Conservation (phyloP, 2,113 vertebrate species). For the Rissa tridactyla region DNA sequence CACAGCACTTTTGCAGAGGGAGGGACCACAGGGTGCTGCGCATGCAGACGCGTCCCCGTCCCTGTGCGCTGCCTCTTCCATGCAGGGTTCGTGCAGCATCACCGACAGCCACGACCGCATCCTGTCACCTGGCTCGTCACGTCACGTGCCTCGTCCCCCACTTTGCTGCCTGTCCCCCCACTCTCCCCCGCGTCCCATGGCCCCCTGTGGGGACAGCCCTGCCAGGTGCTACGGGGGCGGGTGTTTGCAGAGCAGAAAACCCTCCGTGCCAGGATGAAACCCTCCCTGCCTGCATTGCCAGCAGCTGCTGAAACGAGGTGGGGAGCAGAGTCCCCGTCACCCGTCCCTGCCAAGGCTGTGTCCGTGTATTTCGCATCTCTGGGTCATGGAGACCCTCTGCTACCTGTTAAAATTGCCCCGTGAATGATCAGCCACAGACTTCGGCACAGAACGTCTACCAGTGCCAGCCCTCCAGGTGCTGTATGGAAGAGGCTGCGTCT, state of each 20-base stretch:
- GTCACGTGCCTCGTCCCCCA: rapidly evolving
- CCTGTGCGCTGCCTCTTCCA: rapidly evolving
- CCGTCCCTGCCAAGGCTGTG: not conserved
- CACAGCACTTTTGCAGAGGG: rapidly evolving
- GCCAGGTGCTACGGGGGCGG: not conserved
- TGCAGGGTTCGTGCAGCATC: not conserved
- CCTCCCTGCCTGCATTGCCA: not conserved
- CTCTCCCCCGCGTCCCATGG: rapidly evolving
- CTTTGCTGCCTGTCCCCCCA: not conserved
- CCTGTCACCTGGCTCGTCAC: not conserved
- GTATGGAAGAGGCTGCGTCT: not conserved
- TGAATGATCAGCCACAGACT: rapidly evolving
- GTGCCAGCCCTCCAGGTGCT: not conserved
- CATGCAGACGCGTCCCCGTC: not conserved
- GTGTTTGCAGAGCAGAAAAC: not conserved
- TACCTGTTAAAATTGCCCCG: not conserved
- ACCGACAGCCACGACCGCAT: not conserved
- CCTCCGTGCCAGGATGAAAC: not conserved
- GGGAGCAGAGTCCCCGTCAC: not conserved
- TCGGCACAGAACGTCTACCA: not conserved
- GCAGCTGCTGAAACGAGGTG: not conserved
- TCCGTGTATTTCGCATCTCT: rapidly evolving
- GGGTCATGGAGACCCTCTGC: not conserved
- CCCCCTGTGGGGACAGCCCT: not conserved
- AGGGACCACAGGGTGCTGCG: not conserved